Conservation (phyloP, 2,888 invertebrate species). For the Amorpha juglandis region DNA sequence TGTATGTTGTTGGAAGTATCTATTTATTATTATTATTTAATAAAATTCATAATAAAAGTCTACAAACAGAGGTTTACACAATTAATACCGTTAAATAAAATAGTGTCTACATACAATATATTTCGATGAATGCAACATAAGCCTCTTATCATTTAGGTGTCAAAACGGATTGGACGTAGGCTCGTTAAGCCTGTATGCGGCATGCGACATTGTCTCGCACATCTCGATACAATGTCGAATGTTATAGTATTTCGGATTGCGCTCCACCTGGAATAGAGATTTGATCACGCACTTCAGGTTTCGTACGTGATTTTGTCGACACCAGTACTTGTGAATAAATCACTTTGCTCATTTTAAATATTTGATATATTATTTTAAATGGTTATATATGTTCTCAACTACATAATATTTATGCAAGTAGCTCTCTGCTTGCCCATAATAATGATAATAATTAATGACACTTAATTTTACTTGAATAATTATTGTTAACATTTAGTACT, state of each 20-base stretch:
- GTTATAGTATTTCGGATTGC: conserved; percentile 14
- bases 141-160: conserved; percentile 13
- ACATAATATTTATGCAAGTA: too few species aligned
- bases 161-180: conserved; percentile 13
- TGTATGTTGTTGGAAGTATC: too few species aligned
- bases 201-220: conserved; percentile 19
- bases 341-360: not conserved
- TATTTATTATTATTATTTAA: too few species aligned
- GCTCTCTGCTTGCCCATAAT: too few species aligned
- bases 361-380: not conserved
- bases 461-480: too few species aligned
- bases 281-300: not conserved
- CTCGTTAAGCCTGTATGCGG: not conserved
- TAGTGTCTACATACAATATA: not conserved
- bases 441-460: too few species aligned
- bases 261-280: not conserved
- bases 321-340: too few species aligned
- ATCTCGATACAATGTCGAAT: conserved; percentile 10
- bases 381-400: too few species aligned
- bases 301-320: not conserved
- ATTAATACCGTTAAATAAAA: conserved; percentile 3
- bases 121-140: not conserved
- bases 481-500: too few species aligned
- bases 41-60: too few species aligned
- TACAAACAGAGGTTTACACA: conserved; percentile 7